Percentiles rank a stretch among this genome's conserved stretches.
Evolutionary conservation across 2,113 vertebrate species (phyloP).

Genomic region (Syrrhaptes paradoxus): DNA sequence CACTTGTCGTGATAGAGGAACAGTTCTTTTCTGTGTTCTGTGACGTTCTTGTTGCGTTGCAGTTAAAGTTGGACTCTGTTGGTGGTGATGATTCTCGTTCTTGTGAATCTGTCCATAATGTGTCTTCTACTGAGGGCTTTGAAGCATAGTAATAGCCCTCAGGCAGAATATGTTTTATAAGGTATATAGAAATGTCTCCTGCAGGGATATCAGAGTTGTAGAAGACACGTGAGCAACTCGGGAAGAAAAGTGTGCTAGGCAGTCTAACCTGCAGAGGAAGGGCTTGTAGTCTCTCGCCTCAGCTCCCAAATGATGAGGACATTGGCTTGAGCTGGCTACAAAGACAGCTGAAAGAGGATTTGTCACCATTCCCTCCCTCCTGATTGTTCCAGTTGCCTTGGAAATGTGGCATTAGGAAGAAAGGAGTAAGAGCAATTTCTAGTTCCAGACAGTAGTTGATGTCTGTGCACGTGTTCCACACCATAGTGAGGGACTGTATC

Average conservation of each 20-base stretch:
- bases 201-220: background rate
- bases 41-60: background rate
- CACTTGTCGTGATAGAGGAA: fast-evolving
- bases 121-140: background rate
- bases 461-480: too few species aligned
- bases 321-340: background rate
- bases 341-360: background rate
- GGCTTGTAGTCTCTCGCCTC: background rate
- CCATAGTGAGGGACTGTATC: too few species aligned
- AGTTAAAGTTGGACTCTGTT: background rate
- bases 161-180: background rate
- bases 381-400: too few species aligned
- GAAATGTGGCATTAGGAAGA: too few species aligned
- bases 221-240: background rate
- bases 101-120: background rate
- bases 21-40: background rate
- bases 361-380: too few species aligned
- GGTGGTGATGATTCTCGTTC: background rate
- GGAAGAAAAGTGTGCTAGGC: background rate
- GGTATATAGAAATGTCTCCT: background rate
- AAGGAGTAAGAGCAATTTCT: too few species aligned
- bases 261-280: background rate
- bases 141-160: background rate
- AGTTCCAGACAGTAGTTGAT: too few species aligned
- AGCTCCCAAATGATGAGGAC: background rate